Evolutionary conservation across 2,888 invertebrate species (phyloP).

Genomic region (Syrista parreyssii): DNA sequence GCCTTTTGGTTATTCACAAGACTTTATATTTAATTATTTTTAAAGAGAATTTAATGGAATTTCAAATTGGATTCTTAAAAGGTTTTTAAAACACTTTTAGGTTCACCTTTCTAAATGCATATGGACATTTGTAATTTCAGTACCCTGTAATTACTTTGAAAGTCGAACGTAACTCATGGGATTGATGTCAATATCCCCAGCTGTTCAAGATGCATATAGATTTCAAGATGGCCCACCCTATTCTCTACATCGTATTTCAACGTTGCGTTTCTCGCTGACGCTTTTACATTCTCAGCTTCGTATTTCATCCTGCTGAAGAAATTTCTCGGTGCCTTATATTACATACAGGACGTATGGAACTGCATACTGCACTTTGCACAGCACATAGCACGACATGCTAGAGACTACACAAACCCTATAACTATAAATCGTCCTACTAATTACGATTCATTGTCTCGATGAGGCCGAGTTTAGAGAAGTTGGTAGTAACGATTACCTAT

Average conservation of each 20-base stretch:
- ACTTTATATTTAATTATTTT: background rate
- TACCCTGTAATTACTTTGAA: background rate
- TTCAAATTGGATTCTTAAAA: background rate
- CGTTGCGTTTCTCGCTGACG: background rate
- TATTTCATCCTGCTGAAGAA: background rate
- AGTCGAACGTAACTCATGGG: background rate
- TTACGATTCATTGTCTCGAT: background rate
- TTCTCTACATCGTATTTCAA: background rate
- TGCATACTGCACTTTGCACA: background rate
- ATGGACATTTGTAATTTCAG: background rate
- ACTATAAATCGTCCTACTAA: background rate
- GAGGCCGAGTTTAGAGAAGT: background rate
- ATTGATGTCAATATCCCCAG: background rate
- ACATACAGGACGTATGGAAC: background rate
- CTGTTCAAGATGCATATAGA: background rate
- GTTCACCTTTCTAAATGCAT: background rate
- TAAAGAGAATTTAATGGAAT: background rate
- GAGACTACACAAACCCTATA: background rate
- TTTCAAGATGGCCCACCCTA: background rate
- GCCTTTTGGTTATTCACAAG: background rate
- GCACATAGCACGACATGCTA: background rate
- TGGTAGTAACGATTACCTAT: background rate
- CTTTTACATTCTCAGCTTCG: background rate
- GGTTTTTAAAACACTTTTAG: background rate
- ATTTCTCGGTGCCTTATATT: background rate